These are phyloP conservation scores for Orthonychiurus folsomi DNA, from an alignment of 2,888 invertebrate genomes.

Conservation along the genomic window DNA sequence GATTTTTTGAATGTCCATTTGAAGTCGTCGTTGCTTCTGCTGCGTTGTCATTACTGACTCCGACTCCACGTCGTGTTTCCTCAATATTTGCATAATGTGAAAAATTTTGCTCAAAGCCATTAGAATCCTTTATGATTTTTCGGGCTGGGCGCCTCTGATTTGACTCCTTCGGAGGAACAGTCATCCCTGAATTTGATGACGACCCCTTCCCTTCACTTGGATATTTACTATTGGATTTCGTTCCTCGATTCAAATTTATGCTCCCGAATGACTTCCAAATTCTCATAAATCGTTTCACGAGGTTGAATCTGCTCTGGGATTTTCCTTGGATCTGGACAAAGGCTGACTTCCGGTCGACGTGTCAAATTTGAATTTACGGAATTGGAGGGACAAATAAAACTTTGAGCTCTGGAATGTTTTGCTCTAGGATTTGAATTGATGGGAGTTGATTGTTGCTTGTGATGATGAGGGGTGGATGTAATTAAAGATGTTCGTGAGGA, in stretches of 20 bases:
- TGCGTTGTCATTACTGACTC: no score
- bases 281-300: slow-evolving; percentile 39
- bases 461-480: not conserved
- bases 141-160: not conserved
- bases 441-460: not conserved
- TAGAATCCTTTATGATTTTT: not conserved
- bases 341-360: not conserved
- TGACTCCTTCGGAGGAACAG: not conserved
- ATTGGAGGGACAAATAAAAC: slow-evolving; percentile 29
- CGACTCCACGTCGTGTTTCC: not conserved
- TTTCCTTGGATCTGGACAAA: slow-evolving; percentile 4
- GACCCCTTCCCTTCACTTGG: slow-evolving; percentile 8
- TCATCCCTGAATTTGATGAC: slow-evolving; percentile 8
- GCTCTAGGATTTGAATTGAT: slow-evolving; percentile 24
- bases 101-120: not conserved
- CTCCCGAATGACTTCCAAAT: slow-evolving; percentile 37
- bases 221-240: not conserved
- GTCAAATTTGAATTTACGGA: not conserved
- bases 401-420: slow-evolving; percentile 38
- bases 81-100: not conserved
- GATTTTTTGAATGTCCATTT: not conserved
- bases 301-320: not conserved
- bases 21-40: not conserved
- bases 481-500: not conserved
- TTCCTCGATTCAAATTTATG: slow-evolving; percentile 17